A percentile compares a stretch with the other conserved stretches of the same genome.
These are phyloP conservation scores for Cairina moschata DNA, from an alignment of 2,113 vertebrate species.

Conservation along the genomic window DNA sequence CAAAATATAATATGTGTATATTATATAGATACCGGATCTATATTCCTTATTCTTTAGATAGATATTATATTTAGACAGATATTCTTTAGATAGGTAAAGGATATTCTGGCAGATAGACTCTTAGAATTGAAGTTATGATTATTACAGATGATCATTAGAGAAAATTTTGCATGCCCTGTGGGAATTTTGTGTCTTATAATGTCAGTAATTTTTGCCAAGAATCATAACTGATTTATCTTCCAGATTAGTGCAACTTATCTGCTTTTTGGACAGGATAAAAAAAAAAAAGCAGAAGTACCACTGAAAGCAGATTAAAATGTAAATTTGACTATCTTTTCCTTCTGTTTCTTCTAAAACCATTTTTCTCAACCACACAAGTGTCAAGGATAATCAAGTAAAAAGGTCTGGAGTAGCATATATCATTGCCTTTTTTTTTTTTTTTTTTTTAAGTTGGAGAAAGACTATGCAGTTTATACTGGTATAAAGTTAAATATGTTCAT, in stretches of 20 bases:
- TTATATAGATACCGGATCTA: neutral
- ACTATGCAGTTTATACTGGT: neutral
- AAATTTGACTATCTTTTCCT: slow-evolving; percentile 4
- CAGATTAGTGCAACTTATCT: neutral
- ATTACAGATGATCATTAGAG: neutral
- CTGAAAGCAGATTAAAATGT: neutral
- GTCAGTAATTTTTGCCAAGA: neutral
- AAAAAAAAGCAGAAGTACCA: neutral
- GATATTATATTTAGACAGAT: neutral
- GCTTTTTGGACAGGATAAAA: neutral
- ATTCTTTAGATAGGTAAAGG: neutral
- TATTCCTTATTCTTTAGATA: neutral
- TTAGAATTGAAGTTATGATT: neutral
- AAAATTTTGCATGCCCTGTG: neutral
- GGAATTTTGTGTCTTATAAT: neutral
- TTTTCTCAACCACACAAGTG: neutral
- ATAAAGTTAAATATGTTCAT: neutral
- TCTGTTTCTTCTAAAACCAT: neutral
- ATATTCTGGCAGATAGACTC: neutral
- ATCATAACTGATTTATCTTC: neutral
- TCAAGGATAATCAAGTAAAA: neutral
- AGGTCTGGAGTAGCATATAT: neutral
- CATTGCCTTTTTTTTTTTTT: neutral
- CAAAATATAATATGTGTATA: neutral
- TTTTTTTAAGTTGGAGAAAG: neutral